phyloP scores from a whole-genome alignment of 2,888 invertebrate species.

The Dynastes tityus region DNA sequence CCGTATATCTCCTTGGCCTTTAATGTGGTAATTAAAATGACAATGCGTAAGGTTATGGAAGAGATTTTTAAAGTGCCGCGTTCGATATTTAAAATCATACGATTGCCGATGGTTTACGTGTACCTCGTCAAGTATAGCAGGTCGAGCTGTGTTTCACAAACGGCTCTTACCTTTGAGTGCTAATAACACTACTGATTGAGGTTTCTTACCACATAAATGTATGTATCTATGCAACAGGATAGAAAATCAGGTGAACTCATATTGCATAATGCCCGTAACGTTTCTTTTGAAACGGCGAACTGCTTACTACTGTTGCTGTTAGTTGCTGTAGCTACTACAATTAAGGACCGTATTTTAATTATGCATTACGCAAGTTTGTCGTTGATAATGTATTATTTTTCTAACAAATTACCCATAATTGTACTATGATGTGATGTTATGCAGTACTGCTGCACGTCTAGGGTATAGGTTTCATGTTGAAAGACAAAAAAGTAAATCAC shows the following conservation, averaged over 20 bases:
- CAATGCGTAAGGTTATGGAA: slow-evolving; percentile 8
- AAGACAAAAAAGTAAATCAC: neutral
- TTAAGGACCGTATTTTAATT: slow-evolving; percentile 44
- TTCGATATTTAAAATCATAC: neutral
- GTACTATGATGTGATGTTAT: neutral
- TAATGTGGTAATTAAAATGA: neutral
- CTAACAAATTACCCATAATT: slow-evolving; percentile 31
- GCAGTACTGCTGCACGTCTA: too few species aligned
- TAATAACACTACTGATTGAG: slow-evolving; percentile 27
- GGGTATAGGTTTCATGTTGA: neutral
- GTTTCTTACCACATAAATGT: slow-evolving; percentile 11
- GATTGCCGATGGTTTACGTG: too few species aligned
- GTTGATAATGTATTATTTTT: slow-evolving; percentile 34
- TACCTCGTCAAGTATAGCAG: too few species aligned
- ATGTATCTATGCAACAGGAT: slow-evolving; percentile 1
- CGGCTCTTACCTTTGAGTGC: neutral
- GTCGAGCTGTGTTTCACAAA: too few species aligned
- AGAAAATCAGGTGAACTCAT: slow-evolving; percentile 23
- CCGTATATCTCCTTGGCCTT: slow-evolving; percentile 18
- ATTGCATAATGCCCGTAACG: slow-evolving; percentile 43
- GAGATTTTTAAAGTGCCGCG: slow-evolving; percentile 3
- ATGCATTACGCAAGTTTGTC: slow-evolving; percentile 23
- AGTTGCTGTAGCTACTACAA: slow-evolving; percentile 3
- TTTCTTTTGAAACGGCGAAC: slow-evolving; percentile 31
- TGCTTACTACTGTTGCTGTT: slow-evolving; percentile 20